Base-by-base conservation (phyloP, 2,888 invertebrate genomes). In the Acheta domesticus region DNA sequence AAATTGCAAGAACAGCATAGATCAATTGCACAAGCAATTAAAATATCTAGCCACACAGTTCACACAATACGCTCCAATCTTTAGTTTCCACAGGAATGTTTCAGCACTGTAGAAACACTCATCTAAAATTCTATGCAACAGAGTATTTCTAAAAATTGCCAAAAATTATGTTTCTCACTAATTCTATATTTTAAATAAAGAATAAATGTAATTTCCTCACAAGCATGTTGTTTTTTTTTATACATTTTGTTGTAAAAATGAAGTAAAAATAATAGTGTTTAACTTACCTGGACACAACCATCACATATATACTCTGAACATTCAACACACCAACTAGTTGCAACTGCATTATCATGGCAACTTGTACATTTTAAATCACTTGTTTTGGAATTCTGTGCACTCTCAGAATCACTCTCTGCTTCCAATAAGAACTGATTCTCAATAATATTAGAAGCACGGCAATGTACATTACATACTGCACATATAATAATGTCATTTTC, bases 281-380 rank as follows among this genome's bases (percentile, higher is more conserved):
- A 36, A 86, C 83, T 85, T 84, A 88, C 88, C 86, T 87, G 84
- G 78, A 95, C 95, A 88, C 97, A 97, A 87, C 92, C 94, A 86
- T 95, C 94, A 88, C 97, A 97, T 84, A 97, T 94, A 88, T 94
- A 96, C 88, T 97, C 96, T 1, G 93, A 91, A 87, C 97, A 97
- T 86, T 97, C 95, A 16, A 93, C 92, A 88, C 97, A 97, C 92
- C 94, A 96, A 85, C 93, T 93, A 80, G 94, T 93, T 80, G 96
- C 96, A 21, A 91, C 89, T 82, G 93, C 93, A 83, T 93, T 92
- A 85, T 96, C 96, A 83, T 93, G 94, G 87, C 96, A 96, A 86
- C 94, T 95, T 85, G 94, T 96, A 87, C 96, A 97, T 85, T 91
- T 92, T 79, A 91, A 87, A 77, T 90, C 89, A 49, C 87, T 86